phyloP scores from a whole-genome alignment of 2,888 invertebrate genomes.

The Patella ulyssiponensis region DNA sequence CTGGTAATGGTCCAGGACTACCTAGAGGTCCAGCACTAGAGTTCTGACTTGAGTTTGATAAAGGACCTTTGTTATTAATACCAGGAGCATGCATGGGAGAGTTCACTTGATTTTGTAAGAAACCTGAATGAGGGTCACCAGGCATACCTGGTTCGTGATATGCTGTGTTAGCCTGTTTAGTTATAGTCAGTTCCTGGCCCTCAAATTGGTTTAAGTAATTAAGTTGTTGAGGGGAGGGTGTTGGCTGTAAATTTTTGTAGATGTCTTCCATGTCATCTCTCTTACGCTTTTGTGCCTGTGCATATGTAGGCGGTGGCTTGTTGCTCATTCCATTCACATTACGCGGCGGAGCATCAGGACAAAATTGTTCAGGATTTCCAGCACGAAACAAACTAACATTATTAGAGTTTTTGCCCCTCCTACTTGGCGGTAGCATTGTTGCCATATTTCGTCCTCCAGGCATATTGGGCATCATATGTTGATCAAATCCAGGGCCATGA shows the following conservation, averaged over 20 bases:
- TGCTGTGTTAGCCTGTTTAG: constrained; percentile 94
- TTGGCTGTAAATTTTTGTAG: constrained; percentile 78
- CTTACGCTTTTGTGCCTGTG: constrained; percentile 68
- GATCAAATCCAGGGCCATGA: constrained; percentile 40
- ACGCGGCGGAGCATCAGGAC: constrained; percentile 53
- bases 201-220: constrained; percentile 96
- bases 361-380: constrained; percentile 69
- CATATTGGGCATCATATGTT: constrained; percentile 40
- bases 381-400: constrained; percentile 63
- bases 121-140: constrained; percentile 51
- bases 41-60: constrained; percentile 65
- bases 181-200: constrained; percentile 95
- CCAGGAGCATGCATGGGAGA: constrained; percentile 60
- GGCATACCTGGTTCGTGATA: constrained; percentile 63
- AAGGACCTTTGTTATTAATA: constrained; percentile 59
- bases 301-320: constrained; percentile 71
- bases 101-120: constrained; percentile 46
- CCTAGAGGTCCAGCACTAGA: constrained; percentile 57
- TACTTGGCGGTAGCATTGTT: constrained; percentile 39
- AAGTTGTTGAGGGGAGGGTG: constrained; percentile 96
- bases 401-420: constrained; percentile 44
- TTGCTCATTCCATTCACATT: constrained; percentile 40
- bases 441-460: constrained; percentile 35
- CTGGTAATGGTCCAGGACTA: constrained; percentile 54
- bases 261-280: constrained; percentile 80